Percentiles rank a stretch among this genome's conserved stretches.
phyloP scores from a whole-genome alignment of 2,888 invertebrate genomes.

The Chironomus riparius region DNA sequence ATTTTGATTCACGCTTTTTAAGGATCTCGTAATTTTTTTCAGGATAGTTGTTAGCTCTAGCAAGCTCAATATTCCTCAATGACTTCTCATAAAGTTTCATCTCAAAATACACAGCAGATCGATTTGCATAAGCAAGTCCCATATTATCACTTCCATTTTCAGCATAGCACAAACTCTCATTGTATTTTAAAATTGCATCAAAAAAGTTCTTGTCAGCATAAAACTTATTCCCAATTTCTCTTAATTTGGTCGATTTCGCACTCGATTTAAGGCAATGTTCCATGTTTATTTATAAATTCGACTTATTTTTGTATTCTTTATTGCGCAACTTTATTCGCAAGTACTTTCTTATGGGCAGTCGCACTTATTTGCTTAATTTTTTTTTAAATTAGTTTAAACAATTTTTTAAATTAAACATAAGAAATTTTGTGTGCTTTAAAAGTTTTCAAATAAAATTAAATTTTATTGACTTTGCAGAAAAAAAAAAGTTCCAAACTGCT shows the following conservation, averaged over 20 bases:
- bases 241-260: background rate
- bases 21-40: constrained; percentile 45
- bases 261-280: background rate
- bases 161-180: constrained; percentile 55
- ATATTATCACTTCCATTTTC: constrained; percentile 36
- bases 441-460: background rate
- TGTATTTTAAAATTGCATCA: constrained; percentile 48
- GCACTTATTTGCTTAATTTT: background rate
- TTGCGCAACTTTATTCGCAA: background rate
- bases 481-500: background rate
- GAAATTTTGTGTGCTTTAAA: background rate
- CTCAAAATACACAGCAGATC: constrained; percentile 63
- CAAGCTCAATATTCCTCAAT: constrained; percentile 56
- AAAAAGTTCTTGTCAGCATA: background rate
- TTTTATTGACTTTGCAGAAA: background rate
- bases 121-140: constrained; percentile 37
- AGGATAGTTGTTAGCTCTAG: constrained; percentile 53
- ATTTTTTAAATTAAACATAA: background rate
- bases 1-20: constrained; percentile 48
- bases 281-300: background rate
- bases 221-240: background rate
- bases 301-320: background rate
- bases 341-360: background rate
- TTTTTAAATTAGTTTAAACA: background rate
- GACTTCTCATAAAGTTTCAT: constrained; percentile 56